Evolutionary conservation across 2,113 vertebrate genomes (phyloP).

Genomic region (Pica pica): DNA sequence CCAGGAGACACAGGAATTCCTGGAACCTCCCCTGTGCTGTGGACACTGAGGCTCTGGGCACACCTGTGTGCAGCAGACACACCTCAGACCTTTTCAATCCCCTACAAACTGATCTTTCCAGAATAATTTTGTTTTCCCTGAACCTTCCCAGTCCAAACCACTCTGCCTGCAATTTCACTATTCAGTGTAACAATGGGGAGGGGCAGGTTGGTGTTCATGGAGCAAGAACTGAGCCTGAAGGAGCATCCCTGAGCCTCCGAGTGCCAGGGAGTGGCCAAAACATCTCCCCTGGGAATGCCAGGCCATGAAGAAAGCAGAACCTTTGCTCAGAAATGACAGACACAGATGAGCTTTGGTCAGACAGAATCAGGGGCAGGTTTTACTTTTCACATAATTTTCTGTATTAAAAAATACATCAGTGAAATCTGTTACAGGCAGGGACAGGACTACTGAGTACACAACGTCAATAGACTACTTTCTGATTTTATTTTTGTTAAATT

Average conservation of each 20-base stretch:
- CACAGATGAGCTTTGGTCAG: conserved; percentile 63
- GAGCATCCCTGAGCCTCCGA: conserved; percentile 19
- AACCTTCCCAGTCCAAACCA: neutral
- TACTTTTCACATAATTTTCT: conserved; percentile 73
- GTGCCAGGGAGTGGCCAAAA: neutral
- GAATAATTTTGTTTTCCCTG: neutral
- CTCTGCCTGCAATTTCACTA: conserved; percentile 15
- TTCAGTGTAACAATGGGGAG: neutral
- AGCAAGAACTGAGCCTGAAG: neutral
- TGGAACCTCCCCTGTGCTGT: neutral
- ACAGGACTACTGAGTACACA: conserved; percentile 75
- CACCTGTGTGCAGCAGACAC: neutral
- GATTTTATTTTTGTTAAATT: conserved; percentile 74
- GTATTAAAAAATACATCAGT: conserved; percentile 77
- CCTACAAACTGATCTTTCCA: neutral
- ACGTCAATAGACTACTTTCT: conserved; percentile 70
- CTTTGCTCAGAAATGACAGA: conserved; percentile 66
- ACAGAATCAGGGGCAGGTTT: conserved; percentile 68
- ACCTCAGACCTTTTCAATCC: neutral
- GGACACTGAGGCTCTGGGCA: neutral
- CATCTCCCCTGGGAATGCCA: neutral
- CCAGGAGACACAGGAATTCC: neutral
- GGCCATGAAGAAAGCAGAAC: conserved; percentile 10
- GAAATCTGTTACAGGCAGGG: conserved; percentile 76
- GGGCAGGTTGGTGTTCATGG: neutral